Base-by-base conservation (phyloP, 2,888 invertebrate genomes). In the Lasioglossum morio region DNA sequence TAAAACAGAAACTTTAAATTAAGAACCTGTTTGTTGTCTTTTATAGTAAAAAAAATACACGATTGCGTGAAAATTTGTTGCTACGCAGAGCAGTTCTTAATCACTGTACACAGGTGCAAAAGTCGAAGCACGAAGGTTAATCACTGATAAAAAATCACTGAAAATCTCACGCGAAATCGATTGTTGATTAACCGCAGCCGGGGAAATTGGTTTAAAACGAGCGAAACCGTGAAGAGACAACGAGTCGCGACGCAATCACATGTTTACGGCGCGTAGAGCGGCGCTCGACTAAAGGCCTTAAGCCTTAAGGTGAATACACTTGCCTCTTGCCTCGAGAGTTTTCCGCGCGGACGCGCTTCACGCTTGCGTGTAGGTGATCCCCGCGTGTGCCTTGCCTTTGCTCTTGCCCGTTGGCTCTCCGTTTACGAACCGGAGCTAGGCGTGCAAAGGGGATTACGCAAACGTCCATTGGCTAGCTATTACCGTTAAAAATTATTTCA, bases 231-330 rank as follows among this genome's bases (percentile, higher is more conserved):
- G 23, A 16, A n/a, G n/a, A 30, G n/a, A 30, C 16, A 43, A 23
- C 40, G 48, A 30, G 57, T 19, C n/a, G 84, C 79, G 85, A 48
- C 34, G 82, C 40, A 73, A 89, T 86, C 73, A 79, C 86, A 85
- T 88, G 91, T 87, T 91, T 87, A 87, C 91, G 81, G 91, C 91
- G 92, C 92, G 93, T 92, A 90, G 90, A 92, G 90, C 92, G 87
- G 91, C 90, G 92, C 92, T 92, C 93, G 92, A 94, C 94, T 94
- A 93, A 93, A 93, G 92, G 92, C 93, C 92, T 92, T 92, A 92
- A 91, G 92, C 93, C 92, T 93, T 92, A 92, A 92, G 93, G 89
- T 91, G 90, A 91, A 90, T 87, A 89, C 87, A 89, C 89, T 91
- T 86, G 87, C 87, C 91, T 85, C 90, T 88, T 89, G 89, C 90